Evolutionary conservation across 2,888 invertebrate genomes (phyloP), one percentile per base, ranked within the genome.

Genomic region (Drosophila mimetica): DNA sequence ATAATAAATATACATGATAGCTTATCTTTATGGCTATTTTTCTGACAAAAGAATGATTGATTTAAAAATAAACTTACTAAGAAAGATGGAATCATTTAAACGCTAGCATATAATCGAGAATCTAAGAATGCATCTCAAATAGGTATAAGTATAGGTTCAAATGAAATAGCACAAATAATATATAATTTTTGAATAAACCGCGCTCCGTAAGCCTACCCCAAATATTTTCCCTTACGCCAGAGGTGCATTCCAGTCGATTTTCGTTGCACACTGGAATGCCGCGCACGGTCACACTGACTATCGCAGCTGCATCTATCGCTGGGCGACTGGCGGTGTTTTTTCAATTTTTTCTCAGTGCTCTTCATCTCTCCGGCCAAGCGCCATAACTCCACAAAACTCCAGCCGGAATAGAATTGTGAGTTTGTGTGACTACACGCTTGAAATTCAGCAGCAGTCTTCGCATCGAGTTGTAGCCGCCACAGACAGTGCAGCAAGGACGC

Each of bases 301-400:
- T 22, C 42, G 42, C 18, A 22, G 8, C 14, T 53, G 53, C 46
- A 47, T 65, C 65, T 67, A 30, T 30, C 30, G 30, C 30, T 11
- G 30, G 39, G 46, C 53, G 47, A 64, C 65, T 67, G 67, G 70
- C 82, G 79, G 85, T 74, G 83, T 77, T 78, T 86, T 83, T 74
- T 69, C 64, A 53, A 39, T 39, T 20, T 77, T 82, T 36, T 46
- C 16, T 18, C 22, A 18, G 46, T 41, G 18, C 39, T 70, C 78
- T 86, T 80, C 78, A 88, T 86, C 88, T 79, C 74, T 76, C 75
- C 71, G 75, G 88, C 83, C 64, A 71, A 82, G 81, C 86, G 77
- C 57, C 70, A 71, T 64, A 66, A 65, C 74, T 79, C 78, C 58
- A 74, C 69, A 71, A 63, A 64, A 64, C 74, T 79, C 78, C 58